Percentiles rank a stretch among this genome's conserved stretches.
Evolutionary conservation across 1,140 invertebrate genomes (phyloP).

Genomic region (Drosophila ercepeae): DNA sequence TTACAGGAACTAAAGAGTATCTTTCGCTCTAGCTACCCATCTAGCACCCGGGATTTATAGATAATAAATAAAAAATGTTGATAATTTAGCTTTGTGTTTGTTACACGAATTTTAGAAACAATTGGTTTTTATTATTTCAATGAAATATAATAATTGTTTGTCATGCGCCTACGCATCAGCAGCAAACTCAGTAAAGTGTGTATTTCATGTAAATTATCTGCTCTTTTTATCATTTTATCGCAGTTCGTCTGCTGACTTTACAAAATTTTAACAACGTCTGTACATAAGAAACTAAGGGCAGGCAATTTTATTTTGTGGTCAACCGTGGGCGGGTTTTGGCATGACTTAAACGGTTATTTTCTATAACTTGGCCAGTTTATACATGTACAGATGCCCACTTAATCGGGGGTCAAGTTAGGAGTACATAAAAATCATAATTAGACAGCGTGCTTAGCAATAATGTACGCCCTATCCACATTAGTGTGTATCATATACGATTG

Average conservation of each 20-base stretch:
- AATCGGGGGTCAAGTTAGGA: constrained; percentile 43
- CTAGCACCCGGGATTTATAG: neutral
- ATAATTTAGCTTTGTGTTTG: constrained; percentile 71
- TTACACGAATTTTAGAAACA: constrained; percentile 83
- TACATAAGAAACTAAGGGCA: constrained; percentile 73
- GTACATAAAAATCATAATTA: constrained; percentile 60
- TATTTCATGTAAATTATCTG: constrained; percentile 64
- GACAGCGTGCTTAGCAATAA: constrained; percentile 51
- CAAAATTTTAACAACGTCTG: constrained; percentile 75
- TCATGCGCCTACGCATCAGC: constrained; percentile 72
- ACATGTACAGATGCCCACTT: constrained; percentile 40
- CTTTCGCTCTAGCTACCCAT: neutral
- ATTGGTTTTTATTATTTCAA: constrained; percentile 80
- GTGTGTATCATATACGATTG: constrained; percentile 56
- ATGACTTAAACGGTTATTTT: constrained; percentile 37
- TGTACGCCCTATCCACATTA: constrained; percentile 53
- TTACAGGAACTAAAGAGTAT: no score
- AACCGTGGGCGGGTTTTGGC: constrained; percentile 50
- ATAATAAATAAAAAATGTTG: neutral
- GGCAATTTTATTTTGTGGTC: constrained; percentile 47
- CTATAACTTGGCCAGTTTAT: constrained; percentile 62
- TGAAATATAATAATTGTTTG: constrained; percentile 82
- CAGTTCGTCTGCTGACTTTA: constrained; percentile 57
- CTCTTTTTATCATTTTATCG: constrained; percentile 28
- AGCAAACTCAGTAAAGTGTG: constrained; percentile 70